These are phyloP conservation scores for Leucophora obtusa DNA, from an alignment of 2,888 invertebrate genomes.

Conservation along the genomic window DNA sequence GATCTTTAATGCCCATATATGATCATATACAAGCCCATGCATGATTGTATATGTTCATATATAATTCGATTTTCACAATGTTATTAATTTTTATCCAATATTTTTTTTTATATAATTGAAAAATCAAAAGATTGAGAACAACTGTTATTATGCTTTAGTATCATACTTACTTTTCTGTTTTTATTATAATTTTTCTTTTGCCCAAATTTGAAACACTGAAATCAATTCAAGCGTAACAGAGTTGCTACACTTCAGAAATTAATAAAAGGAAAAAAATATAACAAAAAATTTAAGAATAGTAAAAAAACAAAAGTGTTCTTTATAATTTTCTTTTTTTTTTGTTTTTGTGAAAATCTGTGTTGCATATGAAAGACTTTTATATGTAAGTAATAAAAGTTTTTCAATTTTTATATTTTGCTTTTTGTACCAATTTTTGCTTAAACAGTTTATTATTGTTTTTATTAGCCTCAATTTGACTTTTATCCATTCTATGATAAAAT, in stretches of 20 bases:
- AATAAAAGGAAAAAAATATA: not conserved
- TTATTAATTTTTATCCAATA: no score
- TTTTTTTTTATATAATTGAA: no score
- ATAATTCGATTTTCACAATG: no score
- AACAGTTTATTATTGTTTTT: not conserved
- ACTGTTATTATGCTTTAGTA: not conserved
- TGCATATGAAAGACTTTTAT: constrained; percentile 38
- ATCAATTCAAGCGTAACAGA: not conserved
- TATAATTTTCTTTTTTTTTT: not conserved
- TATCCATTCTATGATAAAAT: not conserved
- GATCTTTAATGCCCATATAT: no score
- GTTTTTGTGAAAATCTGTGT: constrained; percentile 14
- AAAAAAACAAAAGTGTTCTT: constrained; percentile 1
- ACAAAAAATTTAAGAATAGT: not conserved
- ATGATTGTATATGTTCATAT: no score
- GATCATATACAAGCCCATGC: no score
- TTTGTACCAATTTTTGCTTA: not conserved
- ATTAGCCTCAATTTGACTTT: not conserved
- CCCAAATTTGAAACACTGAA: not conserved
- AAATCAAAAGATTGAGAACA: not conserved
- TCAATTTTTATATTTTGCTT: not conserved
- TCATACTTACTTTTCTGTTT: not conserved
- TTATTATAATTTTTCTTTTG: not conserved
- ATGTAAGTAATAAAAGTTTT: not conserved
- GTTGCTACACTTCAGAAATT: not conserved